phyloP scores from a whole-genome alignment of 2,888 invertebrate genomes.

The Salpingus planirostris region DNA sequence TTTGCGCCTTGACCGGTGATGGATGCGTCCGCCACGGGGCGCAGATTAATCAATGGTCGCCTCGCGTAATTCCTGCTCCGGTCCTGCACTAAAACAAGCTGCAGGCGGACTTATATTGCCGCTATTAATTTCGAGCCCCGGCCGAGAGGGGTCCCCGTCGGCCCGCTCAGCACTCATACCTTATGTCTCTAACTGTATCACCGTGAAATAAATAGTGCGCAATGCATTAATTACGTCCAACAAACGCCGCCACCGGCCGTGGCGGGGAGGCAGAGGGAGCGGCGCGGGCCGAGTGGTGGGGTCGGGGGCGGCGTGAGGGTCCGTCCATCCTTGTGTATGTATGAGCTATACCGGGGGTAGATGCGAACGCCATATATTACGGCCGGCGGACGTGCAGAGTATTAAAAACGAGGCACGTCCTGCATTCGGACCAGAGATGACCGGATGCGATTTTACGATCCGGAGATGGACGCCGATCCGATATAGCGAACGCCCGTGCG shows the following conservation, averaged over 20 bases:
- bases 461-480: conserved; percentile 26
- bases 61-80: conserved; percentile 33
- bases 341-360: conserved; percentile 25
- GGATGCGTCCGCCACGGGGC: too few relatives aligned
- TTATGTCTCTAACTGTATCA: conserved; percentile 34
- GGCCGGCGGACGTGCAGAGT: conserved; percentile 32
- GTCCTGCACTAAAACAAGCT: conserved; percentile 35
- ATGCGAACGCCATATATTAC: conserved; percentile 27
- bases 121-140: conserved; percentile 39
- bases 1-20: too few relatives aligned
- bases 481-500: too few relatives aligned
- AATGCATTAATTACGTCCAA: conserved; percentile 37
- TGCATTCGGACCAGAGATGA: conserved; percentile 12
- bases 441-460: conserved; percentile 9
- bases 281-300: too few relatives aligned
- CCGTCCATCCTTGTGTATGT: conserved; percentile 27
- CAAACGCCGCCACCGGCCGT: too few relatives aligned
- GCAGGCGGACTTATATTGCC: conserved; percentile 40
- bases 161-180: conserved; percentile 29
- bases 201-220: conserved; percentile 37
- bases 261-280: conserved; percentile 9
- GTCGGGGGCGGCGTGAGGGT: conserved; percentile 20
- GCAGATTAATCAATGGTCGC: conserved; percentile 37
- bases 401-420: conserved; percentile 49
- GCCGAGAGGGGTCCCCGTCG: conserved; percentile 7